Evolutionary conservation across 2,113 vertebrate species (phyloP).

Genomic region (Peucedramus taeniatus): DNA sequence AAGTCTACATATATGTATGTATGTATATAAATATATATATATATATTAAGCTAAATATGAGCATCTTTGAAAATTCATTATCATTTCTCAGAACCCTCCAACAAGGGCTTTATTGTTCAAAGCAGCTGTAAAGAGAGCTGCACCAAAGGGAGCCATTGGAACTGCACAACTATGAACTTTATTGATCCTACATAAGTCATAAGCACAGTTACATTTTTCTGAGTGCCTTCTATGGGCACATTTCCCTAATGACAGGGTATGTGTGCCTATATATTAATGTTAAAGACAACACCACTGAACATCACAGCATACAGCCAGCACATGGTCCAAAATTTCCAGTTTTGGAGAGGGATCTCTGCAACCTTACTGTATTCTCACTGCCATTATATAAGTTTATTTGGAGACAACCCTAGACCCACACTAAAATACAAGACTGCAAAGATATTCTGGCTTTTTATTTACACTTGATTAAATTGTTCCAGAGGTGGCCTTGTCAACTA

Average conservation of each 20-base stretch:
- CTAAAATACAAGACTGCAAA: neutral
- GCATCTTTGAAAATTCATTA: neutral
- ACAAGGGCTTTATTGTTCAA: constrained; percentile 1
- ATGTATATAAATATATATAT: neutral
- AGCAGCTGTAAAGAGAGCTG: neutral
- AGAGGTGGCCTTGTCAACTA: neutral
- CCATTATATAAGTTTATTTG: neutral
- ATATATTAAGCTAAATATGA: neutral
- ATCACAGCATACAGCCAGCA: neutral
- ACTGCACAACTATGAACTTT: constrained; percentile 11
- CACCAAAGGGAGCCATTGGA: constrained; percentile 12
- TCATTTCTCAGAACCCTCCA: neutral
- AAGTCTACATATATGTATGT: neutral
- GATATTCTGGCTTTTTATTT: neutral
- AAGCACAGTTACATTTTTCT: neutral
- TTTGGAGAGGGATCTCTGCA: neutral
- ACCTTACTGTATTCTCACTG: neutral
- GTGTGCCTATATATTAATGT: neutral
- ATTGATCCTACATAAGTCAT: constrained; percentile 37
- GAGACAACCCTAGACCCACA: neutral
- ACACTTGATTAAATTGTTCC: neutral
- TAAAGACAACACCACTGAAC: neutral
- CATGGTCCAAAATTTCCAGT: neutral
- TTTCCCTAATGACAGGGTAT: neutral
- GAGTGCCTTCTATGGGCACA: neutral